phyloP scores from a whole-genome alignment of 2,113 vertebrate genomes.

The Bombycilla garrulus region DNA sequence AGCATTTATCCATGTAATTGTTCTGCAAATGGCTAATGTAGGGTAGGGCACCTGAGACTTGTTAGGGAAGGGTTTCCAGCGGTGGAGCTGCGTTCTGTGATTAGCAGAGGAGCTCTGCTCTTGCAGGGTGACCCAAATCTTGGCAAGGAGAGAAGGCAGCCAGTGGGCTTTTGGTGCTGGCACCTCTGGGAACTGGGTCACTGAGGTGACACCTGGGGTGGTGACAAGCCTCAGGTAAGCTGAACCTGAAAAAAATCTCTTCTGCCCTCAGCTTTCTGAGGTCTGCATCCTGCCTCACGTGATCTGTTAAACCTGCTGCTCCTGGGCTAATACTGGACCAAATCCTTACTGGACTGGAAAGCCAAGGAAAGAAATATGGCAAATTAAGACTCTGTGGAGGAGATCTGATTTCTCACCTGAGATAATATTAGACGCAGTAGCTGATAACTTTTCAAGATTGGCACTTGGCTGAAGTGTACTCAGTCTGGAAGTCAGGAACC shows the following conservation, averaged over 20 bases:
- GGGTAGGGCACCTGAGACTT: not conserved
- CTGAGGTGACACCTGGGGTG: accelerated
- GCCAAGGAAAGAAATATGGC: not conserved
- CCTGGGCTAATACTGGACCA: not conserved
- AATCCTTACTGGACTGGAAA: not conserved
- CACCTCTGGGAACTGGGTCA: accelerated
- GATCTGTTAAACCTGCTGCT: not conserved
- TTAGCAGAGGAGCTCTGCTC: not conserved
- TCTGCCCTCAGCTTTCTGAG: not conserved
- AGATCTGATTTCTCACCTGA: not conserved
- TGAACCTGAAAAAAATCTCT: not conserved
- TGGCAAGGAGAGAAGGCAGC: not conserved
- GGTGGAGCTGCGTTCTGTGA: not conserved
- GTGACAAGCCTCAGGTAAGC: accelerated
- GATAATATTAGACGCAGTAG: not conserved
- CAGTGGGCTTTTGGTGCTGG: not conserved
- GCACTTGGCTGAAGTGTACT: not conserved
- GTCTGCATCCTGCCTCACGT: accelerated
- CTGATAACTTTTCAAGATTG: not conserved
- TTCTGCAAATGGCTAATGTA: not conserved
- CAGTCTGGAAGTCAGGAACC: not conserved
- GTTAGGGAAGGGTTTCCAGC: not conserved
- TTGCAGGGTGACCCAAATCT: not conserved
- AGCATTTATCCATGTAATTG: constrained; percentile 10
- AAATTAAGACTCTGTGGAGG: not conserved